phyloP scores from a whole-genome alignment of 2,797 vertebrate genomes.

The Hylomyscus alleni region DNA sequence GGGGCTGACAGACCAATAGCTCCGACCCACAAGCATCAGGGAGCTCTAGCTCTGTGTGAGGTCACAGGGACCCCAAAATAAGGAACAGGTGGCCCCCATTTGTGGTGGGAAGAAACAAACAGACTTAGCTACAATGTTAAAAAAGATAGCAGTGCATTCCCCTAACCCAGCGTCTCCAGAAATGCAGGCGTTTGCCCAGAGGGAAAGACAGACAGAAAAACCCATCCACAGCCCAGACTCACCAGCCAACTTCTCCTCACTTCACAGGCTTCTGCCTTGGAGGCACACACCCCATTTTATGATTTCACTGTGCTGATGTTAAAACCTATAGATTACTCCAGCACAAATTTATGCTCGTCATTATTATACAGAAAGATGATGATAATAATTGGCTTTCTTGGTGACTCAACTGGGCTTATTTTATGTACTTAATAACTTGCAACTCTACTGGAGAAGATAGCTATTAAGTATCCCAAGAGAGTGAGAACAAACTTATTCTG shows the following conservation, averaged over 20 bases:
- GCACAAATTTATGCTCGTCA: not conserved
- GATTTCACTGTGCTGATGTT: slow-evolving; percentile 1
- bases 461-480: not conserved
- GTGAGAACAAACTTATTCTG: not conserved
- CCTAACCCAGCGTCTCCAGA: not conserved
- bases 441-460: not conserved
- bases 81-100: not conserved
- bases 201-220: not conserved
- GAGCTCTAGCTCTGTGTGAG: not conserved
- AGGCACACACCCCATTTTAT: not conserved
- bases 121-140: not conserved
- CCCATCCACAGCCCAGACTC: rapidly evolving
- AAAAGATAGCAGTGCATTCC: not conserved
- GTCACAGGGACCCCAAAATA: not conserved
- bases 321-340: not conserved
- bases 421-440: slow-evolving; percentile 57
- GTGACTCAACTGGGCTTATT: slow-evolving; percentile 45
- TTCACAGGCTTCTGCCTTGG: not conserved
- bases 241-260: not conserved
- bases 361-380: not conserved
- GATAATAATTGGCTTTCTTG: slow-evolving; percentile 31
- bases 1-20: not conserved
- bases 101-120: not conserved
- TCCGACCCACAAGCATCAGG: not conserved
- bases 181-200: not conserved